These are phyloP conservation scores for Atrichornis clamosus DNA, from an alignment of 2,113 vertebrate genomes.

Conservation along the genomic window DNA sequence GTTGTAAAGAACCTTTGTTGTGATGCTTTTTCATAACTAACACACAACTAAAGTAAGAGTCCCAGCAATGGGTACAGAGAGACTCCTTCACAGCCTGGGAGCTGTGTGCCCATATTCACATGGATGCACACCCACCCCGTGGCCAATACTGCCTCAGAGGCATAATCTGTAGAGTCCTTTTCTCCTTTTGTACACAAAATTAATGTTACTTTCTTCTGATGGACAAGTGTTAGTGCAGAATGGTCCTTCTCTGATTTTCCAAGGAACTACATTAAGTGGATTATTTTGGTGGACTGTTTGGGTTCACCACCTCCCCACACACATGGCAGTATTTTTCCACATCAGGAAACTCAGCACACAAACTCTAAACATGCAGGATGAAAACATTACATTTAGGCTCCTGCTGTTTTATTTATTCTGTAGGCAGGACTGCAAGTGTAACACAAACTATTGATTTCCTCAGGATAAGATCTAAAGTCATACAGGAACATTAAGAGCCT, in stretches of 20 bases:
- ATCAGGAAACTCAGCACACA: background rate
- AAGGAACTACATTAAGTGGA: background rate
- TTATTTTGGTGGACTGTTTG: background rate
- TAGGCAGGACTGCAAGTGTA: background rate
- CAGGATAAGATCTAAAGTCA: background rate
- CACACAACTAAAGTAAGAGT: background rate
- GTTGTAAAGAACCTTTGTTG: background rate
- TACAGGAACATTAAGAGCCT: background rate
- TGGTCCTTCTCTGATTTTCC: background rate
- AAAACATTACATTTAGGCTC: background rate
- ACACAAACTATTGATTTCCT: background rate
- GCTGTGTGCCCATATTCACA: too few species aligned
- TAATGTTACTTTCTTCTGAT: background rate
- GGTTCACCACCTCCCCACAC: background rate
- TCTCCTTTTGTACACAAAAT: background rate
- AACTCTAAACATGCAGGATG: background rate
- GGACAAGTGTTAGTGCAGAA: background rate
- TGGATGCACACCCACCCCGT: background rate
- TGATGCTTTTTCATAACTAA: background rate
- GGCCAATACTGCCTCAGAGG: background rate
- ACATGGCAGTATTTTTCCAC: fast-evolving
- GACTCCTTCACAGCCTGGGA: background rate
- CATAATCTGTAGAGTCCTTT: background rate
- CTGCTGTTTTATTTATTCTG: background rate
- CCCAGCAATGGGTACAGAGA: background rate